phyloP scores from a whole-genome alignment of 2,797 vertebrate species.

The Echiichthys vipera region DNA sequence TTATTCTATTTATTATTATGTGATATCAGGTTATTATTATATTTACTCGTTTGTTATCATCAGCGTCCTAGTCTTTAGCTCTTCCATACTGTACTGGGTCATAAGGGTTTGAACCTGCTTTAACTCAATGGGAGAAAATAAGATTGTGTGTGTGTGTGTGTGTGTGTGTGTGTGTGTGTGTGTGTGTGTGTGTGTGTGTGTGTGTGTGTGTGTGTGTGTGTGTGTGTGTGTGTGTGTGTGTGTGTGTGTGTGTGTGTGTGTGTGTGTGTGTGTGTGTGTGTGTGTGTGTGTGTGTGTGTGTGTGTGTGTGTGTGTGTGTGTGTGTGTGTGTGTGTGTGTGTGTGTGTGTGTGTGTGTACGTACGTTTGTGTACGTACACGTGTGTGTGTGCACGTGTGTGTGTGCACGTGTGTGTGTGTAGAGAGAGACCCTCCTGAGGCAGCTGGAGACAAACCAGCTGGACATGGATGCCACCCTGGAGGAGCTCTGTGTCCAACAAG shows the following conservation, averaged over 20 bases:
- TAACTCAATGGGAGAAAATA: background rate
- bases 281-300: conserved; percentile 9
- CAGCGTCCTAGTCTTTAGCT: background rate
- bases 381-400: conserved; percentile 18
- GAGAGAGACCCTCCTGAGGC: conserved; percentile 96
- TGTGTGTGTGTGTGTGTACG: conserved; percentile 5
- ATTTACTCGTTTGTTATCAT: background rate
- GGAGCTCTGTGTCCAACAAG: conserved; percentile 96
- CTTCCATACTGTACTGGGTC: background rate
- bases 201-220: too few species aligned
- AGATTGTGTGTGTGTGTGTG: too few species aligned
- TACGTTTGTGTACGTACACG: background rate
- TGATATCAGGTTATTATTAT: too few species aligned
- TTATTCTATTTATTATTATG: background rate
- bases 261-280: background rate
- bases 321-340: background rate
- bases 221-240: too few species aligned
- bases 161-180: too few species aligned
- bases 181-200: too few species aligned
- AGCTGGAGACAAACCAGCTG: conserved; percentile 98
- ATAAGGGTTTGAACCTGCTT: background rate
- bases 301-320: conserved; percentile 1
- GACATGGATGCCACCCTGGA: conserved; percentile 98
- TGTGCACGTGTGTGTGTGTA: conserved; percentile 58
- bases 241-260: background rate